These are phyloP conservation scores for Neomonachus schauinslandi DNA, from an alignment of 2,113 vertebrate genomes.

Conservation along the genomic window DNA sequence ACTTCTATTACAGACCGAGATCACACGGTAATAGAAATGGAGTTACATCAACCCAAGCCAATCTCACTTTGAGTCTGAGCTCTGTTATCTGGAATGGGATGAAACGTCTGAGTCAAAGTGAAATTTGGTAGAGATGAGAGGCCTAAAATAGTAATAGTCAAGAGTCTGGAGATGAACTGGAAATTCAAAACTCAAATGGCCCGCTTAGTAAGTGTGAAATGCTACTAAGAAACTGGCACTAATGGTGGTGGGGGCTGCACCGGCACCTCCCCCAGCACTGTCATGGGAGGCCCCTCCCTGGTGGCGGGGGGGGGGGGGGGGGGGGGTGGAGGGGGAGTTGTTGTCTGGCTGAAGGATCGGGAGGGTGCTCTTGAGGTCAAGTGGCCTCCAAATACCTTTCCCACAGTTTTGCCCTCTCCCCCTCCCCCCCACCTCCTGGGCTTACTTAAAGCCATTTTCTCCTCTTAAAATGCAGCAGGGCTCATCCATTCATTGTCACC, in stretches of 20 bases:
- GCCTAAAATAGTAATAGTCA: neutral
- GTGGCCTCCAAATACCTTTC: neutral
- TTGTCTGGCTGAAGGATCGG: neutral
- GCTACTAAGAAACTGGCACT: neutral
- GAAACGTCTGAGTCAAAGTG: neutral
- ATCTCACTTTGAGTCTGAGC: slow-evolving; percentile 27
- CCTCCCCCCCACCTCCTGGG: too few relatives aligned
- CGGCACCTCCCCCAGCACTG: neutral
- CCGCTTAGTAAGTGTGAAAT: neutral
- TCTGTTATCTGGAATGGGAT: slow-evolving; percentile 20
- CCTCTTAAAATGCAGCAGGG: neutral
- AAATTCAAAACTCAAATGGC: neutral
- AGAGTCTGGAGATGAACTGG: slow-evolving; percentile 41
- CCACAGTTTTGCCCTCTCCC: neutral
- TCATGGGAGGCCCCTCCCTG: neutral
- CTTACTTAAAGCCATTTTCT: neutral
- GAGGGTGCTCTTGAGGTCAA: neutral
- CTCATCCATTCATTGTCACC: neutral
- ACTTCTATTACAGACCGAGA: neutral
- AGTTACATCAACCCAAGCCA: neutral
- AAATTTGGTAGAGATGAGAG: slow-evolving; percentile 29
- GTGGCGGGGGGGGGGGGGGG: accelerated
- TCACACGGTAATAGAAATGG: neutral
- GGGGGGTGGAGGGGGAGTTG: too few relatives aligned
- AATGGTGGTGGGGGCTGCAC: too few relatives aligned